Base-by-base conservation (phyloP, 2,113 vertebrate genomes). In the Lagopus leucura region DNA sequence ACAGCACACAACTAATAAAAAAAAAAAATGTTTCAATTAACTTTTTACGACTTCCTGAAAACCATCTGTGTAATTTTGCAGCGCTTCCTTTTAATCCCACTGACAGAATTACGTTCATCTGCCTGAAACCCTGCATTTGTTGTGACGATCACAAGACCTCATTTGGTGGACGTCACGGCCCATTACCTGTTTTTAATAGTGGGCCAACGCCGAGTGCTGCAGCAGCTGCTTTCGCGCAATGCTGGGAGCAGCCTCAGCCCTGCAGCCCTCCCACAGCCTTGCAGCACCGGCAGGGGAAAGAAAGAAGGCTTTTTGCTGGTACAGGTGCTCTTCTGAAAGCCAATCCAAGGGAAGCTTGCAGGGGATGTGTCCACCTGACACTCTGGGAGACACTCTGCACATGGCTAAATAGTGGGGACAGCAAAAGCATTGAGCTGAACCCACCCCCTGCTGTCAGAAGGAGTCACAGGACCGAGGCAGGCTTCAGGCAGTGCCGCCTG, bases 41-140 rank as follows among this genome's bases (percentile, higher is more conserved):
- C 70, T 95, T 96, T 95, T 96, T 96, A 97, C 2, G 36, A 94
- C 92, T 96, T 93, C 93, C 95, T 76, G 82, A 97, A 96, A 95
- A 86, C 82, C 80, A 93, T 93, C 83, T 93, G 91, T 71, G 91
- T 93, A 69, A 90, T 95, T 95, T 30, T 91, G 88, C 89, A 78
- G 71, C 75, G 48, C 65, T 91, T 84, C 86, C 89, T 90, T 95
- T 94, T 94, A 93, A 92, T 94, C 82, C 93, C 70, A 80, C 22
- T 45, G 89, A 95, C 78, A 95, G 92, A 95, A 96, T 92, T 95
- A 95, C 64, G 86, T 82, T 93, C 94, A 95, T 91, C 89, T 94
- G 89, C 91, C 88, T 57, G 92, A 94, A 94, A 92, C 66, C 52
- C 50, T 1, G 4, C 89, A 79, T 90, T 96, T 90, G 82, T 89